Conservation (phyloP, 2,797 vertebrate genomes). For the Ciconia nigra region DNA sequence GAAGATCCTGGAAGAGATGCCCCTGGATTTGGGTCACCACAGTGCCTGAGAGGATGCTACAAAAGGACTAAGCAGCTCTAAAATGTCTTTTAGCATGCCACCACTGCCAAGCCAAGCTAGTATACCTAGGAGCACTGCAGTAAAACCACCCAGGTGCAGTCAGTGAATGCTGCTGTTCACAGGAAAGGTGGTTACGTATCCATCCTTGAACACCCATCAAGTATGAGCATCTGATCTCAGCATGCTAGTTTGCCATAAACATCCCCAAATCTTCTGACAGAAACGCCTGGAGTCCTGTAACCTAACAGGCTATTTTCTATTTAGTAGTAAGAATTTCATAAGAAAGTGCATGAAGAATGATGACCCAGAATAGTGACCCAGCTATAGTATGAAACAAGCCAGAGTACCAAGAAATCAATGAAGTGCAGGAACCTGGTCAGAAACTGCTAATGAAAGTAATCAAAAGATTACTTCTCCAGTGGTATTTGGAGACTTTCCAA, state of each 20-base stretch:
- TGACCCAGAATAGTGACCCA: not conserved
- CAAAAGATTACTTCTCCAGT: not conserved
- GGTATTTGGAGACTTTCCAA: not conserved
- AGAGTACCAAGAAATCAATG: not conserved
- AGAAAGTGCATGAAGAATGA: not conserved
- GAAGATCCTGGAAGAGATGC: not conserved
- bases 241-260: not conserved
- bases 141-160: not conserved
- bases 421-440: not conserved
- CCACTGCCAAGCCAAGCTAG: not conserved
- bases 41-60: not conserved
- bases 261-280: not conserved
- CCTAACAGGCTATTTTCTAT: not conserved
- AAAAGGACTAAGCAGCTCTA: not conserved
- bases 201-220: fast-evolving
- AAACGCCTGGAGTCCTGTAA: not conserved
- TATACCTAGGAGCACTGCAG: not conserved
- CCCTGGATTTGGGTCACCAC: not conserved
- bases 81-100: not conserved
- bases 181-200: not conserved
- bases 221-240: not conserved
- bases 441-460: not conserved
- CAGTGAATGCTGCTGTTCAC: not conserved
- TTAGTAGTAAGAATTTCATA: not conserved
- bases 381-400: not conserved